phyloP scores from a whole-genome alignment of 2,113 vertebrate species.

The Seriola aureovittata region DNA sequence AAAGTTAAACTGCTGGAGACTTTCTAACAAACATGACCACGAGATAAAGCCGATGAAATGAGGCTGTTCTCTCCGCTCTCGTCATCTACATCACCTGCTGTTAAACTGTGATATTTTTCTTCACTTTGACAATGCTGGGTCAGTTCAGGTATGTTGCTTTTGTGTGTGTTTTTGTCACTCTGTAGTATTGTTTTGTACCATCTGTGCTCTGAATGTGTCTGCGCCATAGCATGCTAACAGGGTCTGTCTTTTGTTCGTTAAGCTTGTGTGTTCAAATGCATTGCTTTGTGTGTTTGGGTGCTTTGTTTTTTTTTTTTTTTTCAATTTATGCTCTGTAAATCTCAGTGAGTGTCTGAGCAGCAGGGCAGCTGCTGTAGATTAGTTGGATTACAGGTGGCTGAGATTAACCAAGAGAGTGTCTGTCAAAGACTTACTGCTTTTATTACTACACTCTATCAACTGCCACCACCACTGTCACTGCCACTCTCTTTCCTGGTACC shows the following conservation, averaged over 20 bases:
- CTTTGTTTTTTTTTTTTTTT: background rate
- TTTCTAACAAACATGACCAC: background rate
- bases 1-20: background rate
- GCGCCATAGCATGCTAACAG: background rate
- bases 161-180: background rate
- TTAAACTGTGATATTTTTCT: background rate
- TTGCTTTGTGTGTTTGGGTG: background rate
- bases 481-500: background rate
- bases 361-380: constrained; percentile 49
- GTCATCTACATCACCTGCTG: accelerated
- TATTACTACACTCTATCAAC: background rate
- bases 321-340: constrained; percentile 4
- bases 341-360: constrained; percentile 4
- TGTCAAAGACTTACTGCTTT: constrained; percentile 48
- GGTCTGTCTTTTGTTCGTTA: background rate
- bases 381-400: constrained; percentile 62
- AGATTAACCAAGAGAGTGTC: constrained; percentile 65
- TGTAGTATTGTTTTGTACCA: background rate
- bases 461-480: background rate
- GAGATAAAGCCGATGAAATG: background rate
- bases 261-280: background rate
- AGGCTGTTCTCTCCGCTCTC: background rate
- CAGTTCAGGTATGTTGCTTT: constrained; percentile 12
- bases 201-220: background rate
- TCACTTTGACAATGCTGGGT: background rate